Evolutionary conservation across 2,888 invertebrate genomes (phyloP).

Genomic region (Lymantria monacha): DNA sequence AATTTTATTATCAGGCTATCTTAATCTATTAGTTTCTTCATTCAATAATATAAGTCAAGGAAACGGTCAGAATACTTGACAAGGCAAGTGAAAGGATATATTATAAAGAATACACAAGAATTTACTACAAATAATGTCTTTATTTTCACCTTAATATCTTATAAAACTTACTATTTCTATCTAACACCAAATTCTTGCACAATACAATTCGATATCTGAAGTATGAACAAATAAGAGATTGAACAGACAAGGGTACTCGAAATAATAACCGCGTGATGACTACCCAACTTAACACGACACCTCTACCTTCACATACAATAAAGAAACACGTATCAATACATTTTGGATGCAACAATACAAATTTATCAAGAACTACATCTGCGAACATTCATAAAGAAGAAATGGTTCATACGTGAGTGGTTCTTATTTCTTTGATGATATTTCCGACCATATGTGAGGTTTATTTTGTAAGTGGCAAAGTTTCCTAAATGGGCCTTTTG

Average conservation of each 20-base stretch:
- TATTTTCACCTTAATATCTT: no score
- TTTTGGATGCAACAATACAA: constrained; percentile 15
- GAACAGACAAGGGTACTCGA: constrained; percentile 46
- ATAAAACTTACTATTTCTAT: not conserved
- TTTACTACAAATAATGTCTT: no score
- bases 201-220: constrained; percentile 16
- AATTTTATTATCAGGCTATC: no score
- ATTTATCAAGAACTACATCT: constrained; percentile 7
- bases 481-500: constrained; percentile 35
- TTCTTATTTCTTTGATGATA: constrained; percentile 36
- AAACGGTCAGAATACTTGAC: no score
- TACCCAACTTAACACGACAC: constrained; percentile 18
- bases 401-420: constrained; percentile 26
- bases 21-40: no score
- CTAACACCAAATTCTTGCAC: not conserved
- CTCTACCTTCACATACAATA: not conserved
- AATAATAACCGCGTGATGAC: constrained; percentile 44
- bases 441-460: constrained; percentile 32
- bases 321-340: constrained; percentile 6
- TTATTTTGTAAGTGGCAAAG: constrained; percentile 32
- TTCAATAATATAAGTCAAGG: no score
- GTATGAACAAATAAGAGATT: constrained; percentile 43
- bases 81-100: no score
- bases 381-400: constrained; percentile 11
- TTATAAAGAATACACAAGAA: no score